These are phyloP conservation scores for Pseudopodoces humilis DNA, from an alignment of 2,113 vertebrate species.

Conservation along the genomic window DNA sequence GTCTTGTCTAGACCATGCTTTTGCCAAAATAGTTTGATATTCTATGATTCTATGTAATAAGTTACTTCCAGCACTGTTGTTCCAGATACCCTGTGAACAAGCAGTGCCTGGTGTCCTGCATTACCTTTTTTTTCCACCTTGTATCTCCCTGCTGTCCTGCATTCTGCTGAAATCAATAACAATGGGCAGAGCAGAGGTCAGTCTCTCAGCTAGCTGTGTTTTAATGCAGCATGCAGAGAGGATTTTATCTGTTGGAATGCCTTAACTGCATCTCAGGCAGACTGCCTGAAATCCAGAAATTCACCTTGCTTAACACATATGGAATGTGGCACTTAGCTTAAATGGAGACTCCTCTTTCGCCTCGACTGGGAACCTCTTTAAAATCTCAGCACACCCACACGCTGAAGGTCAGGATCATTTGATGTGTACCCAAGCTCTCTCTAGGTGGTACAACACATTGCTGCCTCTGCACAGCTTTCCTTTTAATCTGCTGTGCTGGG, in stretches of 20 bases:
- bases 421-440: slow-evolving; percentile 5
- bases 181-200: not conserved
- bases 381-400: not conserved
- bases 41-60: not conserved
- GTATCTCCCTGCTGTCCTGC: not conserved
- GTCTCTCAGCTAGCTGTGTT: not conserved
- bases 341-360: not conserved
- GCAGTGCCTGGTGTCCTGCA: not conserved
- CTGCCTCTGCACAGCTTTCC: not conserved
- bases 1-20: not conserved
- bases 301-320: not conserved
- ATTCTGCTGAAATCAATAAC: not conserved
- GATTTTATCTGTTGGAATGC: not conserved
- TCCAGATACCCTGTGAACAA: not conserved
- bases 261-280: not conserved
- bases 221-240: not conserved
- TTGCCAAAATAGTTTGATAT: not conserved
- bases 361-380: not conserved
- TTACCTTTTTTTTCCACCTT: not conserved
- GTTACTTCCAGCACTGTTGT: not conserved
- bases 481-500: not conserved
- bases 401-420: not conserved
- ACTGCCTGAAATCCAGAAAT: not conserved
- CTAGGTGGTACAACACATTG: not conserved
- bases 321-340: not conserved